Evolutionary conservation across 2,797 vertebrate species (phyloP).

Genomic region (Tenualosa ilisha): DNA sequence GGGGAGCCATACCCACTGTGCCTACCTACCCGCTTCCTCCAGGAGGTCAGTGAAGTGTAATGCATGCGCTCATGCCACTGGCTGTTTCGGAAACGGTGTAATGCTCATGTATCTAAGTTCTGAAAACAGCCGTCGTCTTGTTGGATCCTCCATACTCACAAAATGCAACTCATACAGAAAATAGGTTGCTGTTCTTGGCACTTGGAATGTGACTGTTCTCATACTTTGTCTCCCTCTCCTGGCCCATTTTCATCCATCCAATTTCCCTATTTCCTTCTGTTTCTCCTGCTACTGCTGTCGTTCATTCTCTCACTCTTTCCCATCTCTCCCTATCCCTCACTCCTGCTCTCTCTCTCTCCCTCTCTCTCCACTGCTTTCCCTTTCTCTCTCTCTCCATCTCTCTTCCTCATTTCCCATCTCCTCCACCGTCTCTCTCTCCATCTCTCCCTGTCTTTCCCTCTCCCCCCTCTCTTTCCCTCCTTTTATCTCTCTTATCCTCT

Average conservation of each 20-base stretch:
- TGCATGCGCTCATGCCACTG: not conserved
- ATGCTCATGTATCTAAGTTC: no score
- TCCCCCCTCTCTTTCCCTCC: not conserved
- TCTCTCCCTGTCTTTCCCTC: not conserved
- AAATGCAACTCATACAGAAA: no score
- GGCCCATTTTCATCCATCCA: not conserved
- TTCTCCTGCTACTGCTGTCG: not conserved
- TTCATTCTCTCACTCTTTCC: not conserved
- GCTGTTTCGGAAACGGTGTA: no score
- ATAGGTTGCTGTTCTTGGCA: no score
- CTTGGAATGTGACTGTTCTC: not conserved
- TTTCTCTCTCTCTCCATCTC: not conserved
- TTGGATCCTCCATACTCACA: no score
- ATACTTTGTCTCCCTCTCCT: not conserved
- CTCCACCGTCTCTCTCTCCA: not conserved
- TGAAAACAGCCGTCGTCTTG: no score
- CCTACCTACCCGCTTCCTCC: conserved; percentile 76
- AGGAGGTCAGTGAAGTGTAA: conserved; percentile 61
- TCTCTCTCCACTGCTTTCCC: not conserved
- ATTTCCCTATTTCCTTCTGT: not conserved
- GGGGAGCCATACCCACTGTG: conserved; percentile 55
- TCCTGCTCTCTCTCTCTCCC: not conserved
- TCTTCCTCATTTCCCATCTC: not conserved
- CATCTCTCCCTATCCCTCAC: no score
- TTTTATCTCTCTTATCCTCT: not conserved